phyloP scores from a whole-genome alignment of 2,113 vertebrate genomes.

The Hymenochirus boettgeri region DNA sequence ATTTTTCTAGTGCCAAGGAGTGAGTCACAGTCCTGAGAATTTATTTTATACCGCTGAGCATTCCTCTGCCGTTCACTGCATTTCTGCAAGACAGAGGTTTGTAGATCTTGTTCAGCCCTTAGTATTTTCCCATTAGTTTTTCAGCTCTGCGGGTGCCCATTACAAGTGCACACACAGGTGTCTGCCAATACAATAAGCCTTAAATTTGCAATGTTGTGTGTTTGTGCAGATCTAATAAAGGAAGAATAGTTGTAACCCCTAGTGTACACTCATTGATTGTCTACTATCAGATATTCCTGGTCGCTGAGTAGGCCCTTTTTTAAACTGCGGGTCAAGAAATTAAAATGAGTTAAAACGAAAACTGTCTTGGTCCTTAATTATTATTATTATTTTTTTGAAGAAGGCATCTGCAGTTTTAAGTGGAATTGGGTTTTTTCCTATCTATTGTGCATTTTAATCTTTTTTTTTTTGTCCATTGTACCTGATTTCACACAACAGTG shows the following conservation, averaged over 20 bases:
- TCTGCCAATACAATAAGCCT: not conserved
- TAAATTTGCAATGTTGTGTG: too few relatives aligned
- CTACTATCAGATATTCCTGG: not conserved
- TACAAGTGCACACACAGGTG: not conserved
- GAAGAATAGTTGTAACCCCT: not conserved
- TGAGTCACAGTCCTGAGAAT: slow-evolving; percentile 29
- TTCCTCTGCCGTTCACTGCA: slow-evolving; percentile 25
- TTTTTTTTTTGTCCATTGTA: too few relatives aligned
- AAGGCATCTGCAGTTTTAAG: too few relatives aligned
- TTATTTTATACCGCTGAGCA: slow-evolving; percentile 35
- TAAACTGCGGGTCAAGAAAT: too few relatives aligned
- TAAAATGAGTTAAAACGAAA: too few relatives aligned
- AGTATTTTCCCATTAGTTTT: not conserved
- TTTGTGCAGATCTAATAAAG: not conserved
- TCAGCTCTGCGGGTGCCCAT: not conserved
- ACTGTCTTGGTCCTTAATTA: too few relatives aligned
- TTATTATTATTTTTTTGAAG: too few relatives aligned
- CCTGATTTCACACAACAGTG: too few relatives aligned
- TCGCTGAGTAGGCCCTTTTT: not conserved
- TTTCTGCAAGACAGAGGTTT: slow-evolving; percentile 3
- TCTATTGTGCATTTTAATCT: too few relatives aligned
- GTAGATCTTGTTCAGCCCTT: not conserved
- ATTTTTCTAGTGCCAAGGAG: slow-evolving; percentile 40
- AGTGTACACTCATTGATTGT: not conserved
- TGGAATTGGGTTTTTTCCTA: too few relatives aligned